Conservation (phyloP, 1,140 invertebrate species). For the Drosophila carrolli region DNA sequence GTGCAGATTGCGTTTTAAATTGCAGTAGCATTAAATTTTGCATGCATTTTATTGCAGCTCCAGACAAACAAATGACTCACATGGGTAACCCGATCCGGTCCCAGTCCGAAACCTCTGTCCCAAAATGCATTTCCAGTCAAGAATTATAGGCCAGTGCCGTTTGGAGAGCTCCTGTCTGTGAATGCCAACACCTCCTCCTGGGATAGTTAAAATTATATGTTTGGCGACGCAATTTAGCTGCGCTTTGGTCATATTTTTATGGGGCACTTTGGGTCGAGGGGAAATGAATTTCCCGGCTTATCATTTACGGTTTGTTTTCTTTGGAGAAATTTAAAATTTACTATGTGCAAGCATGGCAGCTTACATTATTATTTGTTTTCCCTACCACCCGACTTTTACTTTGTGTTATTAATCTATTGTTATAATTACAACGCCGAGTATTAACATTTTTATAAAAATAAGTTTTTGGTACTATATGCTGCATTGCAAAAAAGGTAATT, state of each 20-base stretch:
- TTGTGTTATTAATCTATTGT: no score
- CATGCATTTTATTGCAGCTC: slow-evolving; percentile 60
- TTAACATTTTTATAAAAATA: no score
- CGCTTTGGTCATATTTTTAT: slow-evolving; percentile 16
- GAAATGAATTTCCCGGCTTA: slow-evolving; percentile 14
- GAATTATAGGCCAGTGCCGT: slow-evolving; percentile 32
- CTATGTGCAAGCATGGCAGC: not conserved
- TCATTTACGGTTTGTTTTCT: slow-evolving; percentile 32
- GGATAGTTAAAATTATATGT: slow-evolving; percentile 32
- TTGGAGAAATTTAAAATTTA: slow-evolving; percentile 3
- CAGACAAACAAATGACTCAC: slow-evolving; percentile 54
- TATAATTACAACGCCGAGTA: no score
- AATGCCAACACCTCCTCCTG: not conserved
- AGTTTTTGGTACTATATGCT: no score
- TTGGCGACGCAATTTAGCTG: slow-evolving; percentile 11
- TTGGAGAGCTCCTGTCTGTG: slow-evolving; percentile 19
- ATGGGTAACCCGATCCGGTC: slow-evolving; percentile 17
- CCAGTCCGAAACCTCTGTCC: not conserved
- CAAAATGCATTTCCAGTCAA: slow-evolving; percentile 26
- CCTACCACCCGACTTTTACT: no score
- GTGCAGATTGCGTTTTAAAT: slow-evolving; percentile 58
- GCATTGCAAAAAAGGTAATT: no score
- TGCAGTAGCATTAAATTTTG: slow-evolving; percentile 62
- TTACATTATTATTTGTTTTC: no score
- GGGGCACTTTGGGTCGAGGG: not conserved